Percentiles rank a stretch among this genome's conserved stretches.
These are phyloP conservation scores for Nephrotoma flavescens DNA, from an alignment of 2,888 invertebrate species.

Conservation along the genomic window DNA sequence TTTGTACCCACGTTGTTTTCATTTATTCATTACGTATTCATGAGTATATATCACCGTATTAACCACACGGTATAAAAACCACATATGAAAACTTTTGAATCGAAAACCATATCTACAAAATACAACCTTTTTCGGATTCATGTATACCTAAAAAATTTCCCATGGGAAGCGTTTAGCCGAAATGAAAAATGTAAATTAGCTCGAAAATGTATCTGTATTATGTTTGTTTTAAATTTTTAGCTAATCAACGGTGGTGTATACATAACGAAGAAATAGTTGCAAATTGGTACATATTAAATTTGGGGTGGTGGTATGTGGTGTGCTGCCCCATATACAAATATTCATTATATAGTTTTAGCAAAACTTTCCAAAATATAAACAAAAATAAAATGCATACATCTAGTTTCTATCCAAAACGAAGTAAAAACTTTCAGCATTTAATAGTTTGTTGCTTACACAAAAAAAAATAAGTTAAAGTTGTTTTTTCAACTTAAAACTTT, in stretches of 20 bases:
- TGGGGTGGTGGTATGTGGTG: not conserved
- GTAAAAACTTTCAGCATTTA: not conserved
- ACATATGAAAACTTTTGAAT: not conserved
- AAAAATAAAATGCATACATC: not conserved
- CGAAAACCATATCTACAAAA: not conserved
- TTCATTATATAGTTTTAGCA: not conserved
- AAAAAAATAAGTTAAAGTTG: no score
- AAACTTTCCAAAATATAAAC: not conserved
- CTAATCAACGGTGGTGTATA: not conserved
- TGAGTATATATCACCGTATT: not conserved
- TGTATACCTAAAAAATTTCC: not conserved
- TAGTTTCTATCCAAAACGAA: not conserved
- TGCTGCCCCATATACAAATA: not conserved
- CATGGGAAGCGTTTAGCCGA: not conserved
- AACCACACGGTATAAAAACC: not conserved
- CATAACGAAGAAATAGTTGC: not conserved
- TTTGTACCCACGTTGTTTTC: not conserved
- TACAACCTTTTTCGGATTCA: not conserved
- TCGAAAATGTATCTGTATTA: not conserved
- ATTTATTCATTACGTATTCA: not conserved
- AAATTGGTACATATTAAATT: not conserved
- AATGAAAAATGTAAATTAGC: not conserved
- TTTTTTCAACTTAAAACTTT: not conserved
- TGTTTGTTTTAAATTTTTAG: not conserved
- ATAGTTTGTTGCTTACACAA: not conserved